A percentile compares a stretch with the other conserved stretches of the same genome.
phyloP scores from a whole-genome alignment of 2,888 invertebrate species.

The Agrilus cyanescens region DNA sequence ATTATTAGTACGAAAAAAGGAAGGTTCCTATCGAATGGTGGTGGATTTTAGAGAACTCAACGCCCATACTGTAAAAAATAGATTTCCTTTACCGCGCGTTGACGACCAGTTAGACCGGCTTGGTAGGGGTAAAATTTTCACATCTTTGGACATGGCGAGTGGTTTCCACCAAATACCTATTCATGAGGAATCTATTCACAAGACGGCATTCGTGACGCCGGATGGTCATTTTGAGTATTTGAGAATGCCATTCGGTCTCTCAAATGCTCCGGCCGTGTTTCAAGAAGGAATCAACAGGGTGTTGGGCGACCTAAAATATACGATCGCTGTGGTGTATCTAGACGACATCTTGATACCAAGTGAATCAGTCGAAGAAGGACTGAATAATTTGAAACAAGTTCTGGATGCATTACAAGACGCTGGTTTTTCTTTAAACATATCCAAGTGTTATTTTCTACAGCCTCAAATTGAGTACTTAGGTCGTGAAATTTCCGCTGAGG shows the following conservation, averaged over 20 bases:
- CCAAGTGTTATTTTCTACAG: constrained; percentile 15
- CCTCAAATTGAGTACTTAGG: constrained; percentile 15
- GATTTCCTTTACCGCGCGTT: constrained; percentile 21
- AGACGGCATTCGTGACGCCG: too few relatives aligned
- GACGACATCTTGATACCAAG: constrained; percentile 14
- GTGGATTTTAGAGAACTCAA: constrained; percentile 21
- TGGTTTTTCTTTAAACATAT: constrained; percentile 12
- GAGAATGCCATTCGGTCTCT: neutral
- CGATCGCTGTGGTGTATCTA: constrained; percentile 8
- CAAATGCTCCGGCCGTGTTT: constrained; percentile 12
- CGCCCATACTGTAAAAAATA: constrained; percentile 17
- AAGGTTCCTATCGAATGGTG: constrained; percentile 9
- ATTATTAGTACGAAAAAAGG: constrained; percentile 13
- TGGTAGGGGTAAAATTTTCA: constrained; percentile 15
- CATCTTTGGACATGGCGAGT: constrained; percentile 19
- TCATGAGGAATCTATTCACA: constrained; percentile 14
- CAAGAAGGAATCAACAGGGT: constrained; percentile 17
- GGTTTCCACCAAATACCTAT: constrained; percentile 26
- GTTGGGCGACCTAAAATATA: constrained; percentile 1
- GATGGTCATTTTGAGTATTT: neutral
- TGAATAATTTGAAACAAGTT: constrained; percentile 4
- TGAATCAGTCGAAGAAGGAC: constrained; percentile 5
- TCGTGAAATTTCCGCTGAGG: constrained; percentile 11
- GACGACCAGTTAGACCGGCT: constrained; percentile 19
- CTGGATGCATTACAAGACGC: constrained; percentile 2